phyloP scores from a whole-genome alignment of 2,797 vertebrate species.

The Denticeps clupeoides region DNA sequence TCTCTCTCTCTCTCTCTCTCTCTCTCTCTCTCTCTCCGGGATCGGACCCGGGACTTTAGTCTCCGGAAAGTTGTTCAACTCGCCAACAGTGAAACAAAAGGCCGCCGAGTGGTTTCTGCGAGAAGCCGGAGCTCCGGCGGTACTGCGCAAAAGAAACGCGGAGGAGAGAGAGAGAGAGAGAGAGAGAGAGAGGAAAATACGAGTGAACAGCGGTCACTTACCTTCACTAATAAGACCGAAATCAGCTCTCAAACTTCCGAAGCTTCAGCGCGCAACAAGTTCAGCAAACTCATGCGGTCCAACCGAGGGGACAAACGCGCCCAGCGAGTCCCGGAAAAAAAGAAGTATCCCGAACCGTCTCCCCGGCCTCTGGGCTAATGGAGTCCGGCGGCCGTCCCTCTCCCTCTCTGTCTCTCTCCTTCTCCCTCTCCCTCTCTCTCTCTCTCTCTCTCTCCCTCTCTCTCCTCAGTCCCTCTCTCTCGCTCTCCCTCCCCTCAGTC shows the following conservation, averaged over 20 bases:
- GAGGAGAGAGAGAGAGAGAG: slow-evolving; percentile 22
- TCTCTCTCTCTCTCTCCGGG: too few relatives aligned
- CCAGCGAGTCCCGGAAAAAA: too few relatives aligned
- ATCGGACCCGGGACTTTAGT: too few relatives aligned
- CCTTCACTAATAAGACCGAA: slow-evolving; percentile 53
- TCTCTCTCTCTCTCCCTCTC: slow-evolving; percentile 17
- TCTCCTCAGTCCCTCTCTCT: too few relatives aligned
- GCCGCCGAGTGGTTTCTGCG: too few relatives aligned
- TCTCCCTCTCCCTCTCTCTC: slow-evolving; percentile 35
- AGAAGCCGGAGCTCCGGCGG: too few relatives aligned
- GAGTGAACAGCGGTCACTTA: slow-evolving; percentile 52
- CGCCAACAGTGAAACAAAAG: too few relatives aligned
- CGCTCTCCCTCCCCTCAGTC: slow-evolving; percentile 29
- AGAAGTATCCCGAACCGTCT: slow-evolving; percentile 60
- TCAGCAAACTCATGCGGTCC: slow-evolving; percentile 23
- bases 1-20: too few relatives aligned
- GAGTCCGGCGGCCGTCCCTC: slow-evolving; percentile 55
- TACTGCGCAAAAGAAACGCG: slow-evolving; percentile 10
- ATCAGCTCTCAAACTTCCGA: slow-evolving; percentile 37
- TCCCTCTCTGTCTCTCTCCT: slow-evolving; percentile 36
- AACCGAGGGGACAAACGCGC: too few relatives aligned
- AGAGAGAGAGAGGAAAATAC: slow-evolving; percentile 28
- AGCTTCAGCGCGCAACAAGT: slow-evolving; percentile 28
- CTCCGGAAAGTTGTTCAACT: too few relatives aligned
- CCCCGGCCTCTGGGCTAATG: slow-evolving; percentile 59